A percentile compares a stretch with the other conserved stretches of the same genome.
phyloP scores from a whole-genome alignment of 2,797 vertebrate genomes.

The Stomatorhinus walkeri region DNA sequence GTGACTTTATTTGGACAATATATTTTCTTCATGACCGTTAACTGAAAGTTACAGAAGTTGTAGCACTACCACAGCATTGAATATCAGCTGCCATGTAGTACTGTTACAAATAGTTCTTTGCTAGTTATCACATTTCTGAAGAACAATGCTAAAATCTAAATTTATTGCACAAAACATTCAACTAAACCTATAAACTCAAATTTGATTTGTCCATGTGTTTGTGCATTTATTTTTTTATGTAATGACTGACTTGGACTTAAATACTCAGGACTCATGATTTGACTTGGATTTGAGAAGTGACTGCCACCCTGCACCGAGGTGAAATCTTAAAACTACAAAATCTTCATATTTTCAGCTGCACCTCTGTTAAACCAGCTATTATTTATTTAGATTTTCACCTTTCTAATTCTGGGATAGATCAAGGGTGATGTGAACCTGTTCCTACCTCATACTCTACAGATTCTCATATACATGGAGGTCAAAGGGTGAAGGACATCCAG shows the following conservation, averaged over 20 bases:
- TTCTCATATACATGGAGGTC: background rate
- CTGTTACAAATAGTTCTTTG: background rate
- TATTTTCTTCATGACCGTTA: background rate
- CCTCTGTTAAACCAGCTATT: background rate
- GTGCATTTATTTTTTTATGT: background rate
- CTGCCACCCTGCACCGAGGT: background rate
- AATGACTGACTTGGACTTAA: background rate
- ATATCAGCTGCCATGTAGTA: background rate
- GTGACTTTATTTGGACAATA: background rate
- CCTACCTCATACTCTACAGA: background rate
- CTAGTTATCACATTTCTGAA: background rate
- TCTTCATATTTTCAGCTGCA: background rate
- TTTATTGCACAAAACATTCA: background rate
- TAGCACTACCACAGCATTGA: background rate
- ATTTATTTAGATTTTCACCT: background rate
- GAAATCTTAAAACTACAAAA: background rate
- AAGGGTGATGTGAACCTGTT: background rate
- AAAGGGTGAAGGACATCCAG: background rate
- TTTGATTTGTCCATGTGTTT: background rate
- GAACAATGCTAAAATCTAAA: background rate
- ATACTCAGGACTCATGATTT: background rate
- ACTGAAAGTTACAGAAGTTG: background rate
- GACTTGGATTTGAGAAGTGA: background rate
- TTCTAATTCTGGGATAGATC: background rate
- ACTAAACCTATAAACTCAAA: background rate